Evolutionary conservation across 2,113 vertebrate genomes (phyloP).

Genomic region (Ciconia stormi): DNA sequence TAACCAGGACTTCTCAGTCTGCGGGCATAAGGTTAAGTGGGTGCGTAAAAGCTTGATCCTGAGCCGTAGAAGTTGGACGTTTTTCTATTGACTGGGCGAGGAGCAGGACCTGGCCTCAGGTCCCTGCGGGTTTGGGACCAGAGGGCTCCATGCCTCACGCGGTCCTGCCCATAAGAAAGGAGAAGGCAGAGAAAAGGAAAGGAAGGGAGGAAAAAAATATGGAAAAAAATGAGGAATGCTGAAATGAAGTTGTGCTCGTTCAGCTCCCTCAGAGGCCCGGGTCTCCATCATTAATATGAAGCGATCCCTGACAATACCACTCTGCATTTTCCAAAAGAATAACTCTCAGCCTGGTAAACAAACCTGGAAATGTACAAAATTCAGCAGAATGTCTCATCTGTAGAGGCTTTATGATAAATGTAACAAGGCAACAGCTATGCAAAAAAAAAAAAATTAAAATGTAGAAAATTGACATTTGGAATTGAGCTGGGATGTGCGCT

Average conservation of each 20-base stretch:
- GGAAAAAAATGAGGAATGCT: background rate
- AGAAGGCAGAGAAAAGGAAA: background rate
- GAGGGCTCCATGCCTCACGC: background rate
- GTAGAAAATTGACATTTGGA: conserved; percentile 55
- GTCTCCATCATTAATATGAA: background rate
- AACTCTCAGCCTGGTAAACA: background rate
- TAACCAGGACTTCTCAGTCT: background rate
- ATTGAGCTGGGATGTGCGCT: background rate
- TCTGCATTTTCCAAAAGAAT: background rate
- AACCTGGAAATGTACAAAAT: background rate
- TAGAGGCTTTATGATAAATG: background rate
- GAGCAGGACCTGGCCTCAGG: background rate
- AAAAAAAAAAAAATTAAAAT: background rate
- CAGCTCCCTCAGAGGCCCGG: background rate
- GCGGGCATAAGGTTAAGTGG: rapidly evolving
- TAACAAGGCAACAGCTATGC: background rate
- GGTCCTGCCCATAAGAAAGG: background rate
- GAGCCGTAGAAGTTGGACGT: rapidly evolving
- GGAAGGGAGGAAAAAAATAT: background rate
- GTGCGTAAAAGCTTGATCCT: background rate
- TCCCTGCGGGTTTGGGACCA: too few relatives aligned
- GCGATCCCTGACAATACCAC: background rate
- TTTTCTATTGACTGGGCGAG: background rate
- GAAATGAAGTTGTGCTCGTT: background rate
- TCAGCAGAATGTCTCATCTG: background rate